Evolutionary conservation across 1,140 invertebrate species (phyloP).

Genomic region (Protaetia brevitarsis): DNA sequence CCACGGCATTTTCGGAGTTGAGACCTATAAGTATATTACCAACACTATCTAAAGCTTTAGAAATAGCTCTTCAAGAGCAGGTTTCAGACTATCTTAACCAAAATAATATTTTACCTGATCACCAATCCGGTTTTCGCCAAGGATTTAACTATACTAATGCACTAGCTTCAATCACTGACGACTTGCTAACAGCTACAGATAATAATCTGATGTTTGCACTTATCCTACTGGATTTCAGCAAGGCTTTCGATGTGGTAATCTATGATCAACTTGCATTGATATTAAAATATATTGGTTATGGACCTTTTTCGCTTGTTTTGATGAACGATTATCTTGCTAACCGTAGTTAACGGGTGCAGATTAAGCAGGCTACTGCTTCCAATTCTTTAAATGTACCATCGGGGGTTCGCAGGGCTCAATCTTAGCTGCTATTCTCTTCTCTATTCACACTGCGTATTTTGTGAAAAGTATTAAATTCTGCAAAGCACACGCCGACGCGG

Average conservation of each 20-base stretch:
- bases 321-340: background rate
- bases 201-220: background rate
- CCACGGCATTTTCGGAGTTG: conserved; percentile 9
- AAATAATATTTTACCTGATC: background rate
- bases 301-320: background rate
- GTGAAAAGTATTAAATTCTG: background rate
- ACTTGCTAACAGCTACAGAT: background rate
- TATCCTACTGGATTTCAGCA: background rate
- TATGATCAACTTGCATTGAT: background rate
- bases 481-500: background rate
- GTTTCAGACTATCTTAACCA: background rate
- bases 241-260: background rate
- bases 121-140: background rate
- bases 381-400: background rate
- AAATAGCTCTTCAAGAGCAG: conserved; percentile 30
- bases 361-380: no score
- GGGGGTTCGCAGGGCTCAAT: background rate
- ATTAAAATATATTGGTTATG: background rate
- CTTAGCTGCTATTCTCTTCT: background rate
- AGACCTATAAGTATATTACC: conserved; percentile 25
- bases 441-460: background rate
- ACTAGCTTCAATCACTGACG: background rate
- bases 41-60: conserved; percentile 24
- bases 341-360: background rate
- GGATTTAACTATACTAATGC: background rate